Percentiles rank a stretch among this genome's conserved stretches.
phyloP scores from a whole-genome alignment of 1,140 invertebrate genomes.

The Carcinoscorpius rotundicauda region DNA sequence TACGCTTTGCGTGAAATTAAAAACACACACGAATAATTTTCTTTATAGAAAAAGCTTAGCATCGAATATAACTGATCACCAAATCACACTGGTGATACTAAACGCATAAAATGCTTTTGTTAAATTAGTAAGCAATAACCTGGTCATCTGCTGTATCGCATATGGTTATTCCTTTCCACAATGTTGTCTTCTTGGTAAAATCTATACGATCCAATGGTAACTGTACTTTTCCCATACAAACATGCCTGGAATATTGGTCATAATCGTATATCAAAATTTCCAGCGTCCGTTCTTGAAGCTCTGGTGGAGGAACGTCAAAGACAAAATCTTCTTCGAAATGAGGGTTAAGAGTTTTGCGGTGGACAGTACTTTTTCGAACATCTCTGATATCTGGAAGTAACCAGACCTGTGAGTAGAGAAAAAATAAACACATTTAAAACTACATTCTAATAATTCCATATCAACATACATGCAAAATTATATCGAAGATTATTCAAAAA shows the following conservation, averaged over 20 bases:
- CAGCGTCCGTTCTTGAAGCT: constrained; percentile 24
- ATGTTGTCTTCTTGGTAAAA: neutral
- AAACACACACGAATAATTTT: too few relatives aligned
- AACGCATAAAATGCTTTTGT: too few relatives aligned
- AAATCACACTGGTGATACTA: too few relatives aligned
- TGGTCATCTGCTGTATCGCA: neutral
- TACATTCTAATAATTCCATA: too few relatives aligned
- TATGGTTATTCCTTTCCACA: neutral
- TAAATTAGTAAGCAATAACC: neutral
- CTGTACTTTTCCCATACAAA: constrained; percentile 30
- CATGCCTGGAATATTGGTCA: constrained; percentile 32
- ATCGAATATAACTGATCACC: too few relatives aligned
- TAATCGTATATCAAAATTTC: constrained; percentile 31
- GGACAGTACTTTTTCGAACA: constrained; percentile 47
- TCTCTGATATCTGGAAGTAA: constrained; percentile 40
- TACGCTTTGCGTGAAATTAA: too few relatives aligned
- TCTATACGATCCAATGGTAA: constrained; percentile 24
- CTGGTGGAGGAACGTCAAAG: constrained; percentile 28
- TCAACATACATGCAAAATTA: too few relatives aligned
- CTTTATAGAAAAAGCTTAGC: too few relatives aligned
- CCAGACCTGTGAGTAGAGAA: neutral
- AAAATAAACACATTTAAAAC: too few relatives aligned
- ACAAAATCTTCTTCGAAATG: constrained; percentile 36
- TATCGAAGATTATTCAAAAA: too few relatives aligned
- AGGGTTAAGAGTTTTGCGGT: constrained; percentile 49